A percentile compares a stretch with the other conserved stretches of the same genome.
phyloP scores from a whole-genome alignment of 2,888 invertebrate species.

The Lasius fuliginosus region DNA sequence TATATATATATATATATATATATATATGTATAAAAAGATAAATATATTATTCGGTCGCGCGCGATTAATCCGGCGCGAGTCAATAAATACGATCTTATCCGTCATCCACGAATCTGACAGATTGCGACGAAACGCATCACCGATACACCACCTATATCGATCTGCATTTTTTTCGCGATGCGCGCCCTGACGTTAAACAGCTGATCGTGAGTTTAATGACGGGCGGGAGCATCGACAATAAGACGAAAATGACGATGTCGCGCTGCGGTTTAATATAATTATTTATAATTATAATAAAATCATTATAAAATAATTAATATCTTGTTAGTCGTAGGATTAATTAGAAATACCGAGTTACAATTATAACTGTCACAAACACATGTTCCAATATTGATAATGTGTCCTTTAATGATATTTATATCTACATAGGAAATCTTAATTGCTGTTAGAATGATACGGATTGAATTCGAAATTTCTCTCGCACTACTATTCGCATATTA shows the following conservation, averaged over 20 bases:
- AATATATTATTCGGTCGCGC: conserved; percentile 67
- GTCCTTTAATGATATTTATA: background rate
- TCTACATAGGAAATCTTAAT: background rate
- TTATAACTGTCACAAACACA: background rate
- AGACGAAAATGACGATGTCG: conserved; percentile 19
- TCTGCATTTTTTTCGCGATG: conserved; percentile 25
- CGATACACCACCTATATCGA: conserved; percentile 3
- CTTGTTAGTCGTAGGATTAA: conserved; percentile 5
- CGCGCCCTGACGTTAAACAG: background rate
- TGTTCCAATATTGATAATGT: background rate
- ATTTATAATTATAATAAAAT: too few species aligned
- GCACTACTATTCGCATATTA: background rate
- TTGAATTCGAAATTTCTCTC: background rate
- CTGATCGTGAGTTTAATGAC: conserved; percentile 26
- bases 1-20: background rate
- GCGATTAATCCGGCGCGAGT: conserved; percentile 60
- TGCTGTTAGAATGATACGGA: background rate
- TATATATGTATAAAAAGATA: conserved; percentile 61
- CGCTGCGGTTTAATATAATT: background rate
- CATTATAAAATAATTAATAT: background rate
- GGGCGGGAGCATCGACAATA: background rate
- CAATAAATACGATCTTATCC: conserved; percentile 57
- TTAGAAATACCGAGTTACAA: background rate
- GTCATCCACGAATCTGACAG: conserved; percentile 12
- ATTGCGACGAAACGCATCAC: conserved; percentile 13